A percentile compares a stretch with the other conserved stretches of the same genome.
These are phyloP conservation scores for Apis cerana DNA, from an alignment of 1,140 invertebrate genomes.

Conservation along the genomic window DNA sequence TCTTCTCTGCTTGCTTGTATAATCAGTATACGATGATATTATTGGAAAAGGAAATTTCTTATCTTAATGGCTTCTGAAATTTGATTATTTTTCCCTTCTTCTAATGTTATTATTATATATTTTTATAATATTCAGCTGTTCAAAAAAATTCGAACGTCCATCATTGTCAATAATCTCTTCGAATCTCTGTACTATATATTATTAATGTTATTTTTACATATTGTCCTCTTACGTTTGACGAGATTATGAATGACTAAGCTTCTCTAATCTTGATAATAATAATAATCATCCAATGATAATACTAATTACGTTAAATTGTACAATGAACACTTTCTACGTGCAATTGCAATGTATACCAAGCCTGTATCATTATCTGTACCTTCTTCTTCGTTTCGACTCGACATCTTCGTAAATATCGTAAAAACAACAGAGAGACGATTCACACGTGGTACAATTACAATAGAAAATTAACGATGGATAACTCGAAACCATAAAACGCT, in stretches of 20 bases:
- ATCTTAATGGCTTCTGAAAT: too few species aligned
- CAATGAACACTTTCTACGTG: constrained; percentile 1
- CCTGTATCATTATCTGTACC: neutral
- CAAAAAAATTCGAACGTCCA: too few species aligned
- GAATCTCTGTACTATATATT: too few species aligned
- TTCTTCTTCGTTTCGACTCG: neutral
- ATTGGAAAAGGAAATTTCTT: too few species aligned
- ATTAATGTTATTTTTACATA: too few species aligned
- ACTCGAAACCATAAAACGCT: neutral
- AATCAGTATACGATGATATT: too few species aligned
- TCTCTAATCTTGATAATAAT: neutral
- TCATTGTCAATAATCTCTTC: too few species aligned
- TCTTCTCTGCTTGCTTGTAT: neutral
- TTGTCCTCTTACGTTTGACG: too few species aligned
- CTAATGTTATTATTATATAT: too few species aligned
- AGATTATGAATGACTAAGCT: neutral
- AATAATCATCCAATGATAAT: neutral
- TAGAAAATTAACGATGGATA: neutral
- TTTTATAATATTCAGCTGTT: too few species aligned
- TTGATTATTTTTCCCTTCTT: too few species aligned
- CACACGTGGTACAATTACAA: neutral
- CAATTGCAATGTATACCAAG: too few species aligned
- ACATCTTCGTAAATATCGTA: neutral
- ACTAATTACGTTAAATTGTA: neutral
- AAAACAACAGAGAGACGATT: neutral